Percentiles rank a stretch among this genome's conserved stretches.
These are phyloP conservation scores for Epizoanthus illoricatus DNA, from an alignment of 92 coral and sea anemone species.

Conservation along the genomic window DNA sequence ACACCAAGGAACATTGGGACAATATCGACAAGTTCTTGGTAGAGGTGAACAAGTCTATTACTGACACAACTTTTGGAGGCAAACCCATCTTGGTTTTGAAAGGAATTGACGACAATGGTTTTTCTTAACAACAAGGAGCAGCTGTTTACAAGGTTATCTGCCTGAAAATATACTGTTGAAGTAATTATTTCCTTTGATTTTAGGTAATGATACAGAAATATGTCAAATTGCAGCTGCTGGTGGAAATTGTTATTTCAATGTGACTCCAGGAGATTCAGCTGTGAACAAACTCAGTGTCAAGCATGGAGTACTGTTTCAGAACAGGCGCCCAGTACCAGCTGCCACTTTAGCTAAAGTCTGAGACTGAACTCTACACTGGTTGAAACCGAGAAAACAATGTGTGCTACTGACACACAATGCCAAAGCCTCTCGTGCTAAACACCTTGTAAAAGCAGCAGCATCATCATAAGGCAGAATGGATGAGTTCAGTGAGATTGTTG, in stretches of 20 bases:
- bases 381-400: slow-evolving; percentile 46
- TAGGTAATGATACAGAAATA: slow-evolving; percentile 38
- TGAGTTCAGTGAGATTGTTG: slow-evolving; percentile 41
- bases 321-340: slow-evolving; percentile 52
- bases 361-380: slow-evolving; percentile 39
- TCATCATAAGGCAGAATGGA: slow-evolving; percentile 17
- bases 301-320: slow-evolving; percentile 52
- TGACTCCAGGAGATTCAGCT: slow-evolving; percentile 50
- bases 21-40: neutral
- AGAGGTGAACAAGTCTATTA: neutral
- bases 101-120: no score
- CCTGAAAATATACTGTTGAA: no score
- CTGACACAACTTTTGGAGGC: neutral
- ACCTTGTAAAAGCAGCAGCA: slow-evolving; percentile 46
- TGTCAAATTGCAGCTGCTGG: slow-evolving; percentile 60
- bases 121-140: no score
- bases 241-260: slow-evolving; percentile 38
- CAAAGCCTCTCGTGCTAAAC: slow-evolving; percentile 37
- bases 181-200: no score
- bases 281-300: slow-evolving; percentile 54
- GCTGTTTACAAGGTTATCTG: no score
- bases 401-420: slow-evolving; percentile 57
- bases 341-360: slow-evolving; percentile 23
- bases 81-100: no score
- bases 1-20: neutral